phyloP scores from a whole-genome alignment of 2,113 vertebrate species.

The Thamnophis sirtalis region DNA sequence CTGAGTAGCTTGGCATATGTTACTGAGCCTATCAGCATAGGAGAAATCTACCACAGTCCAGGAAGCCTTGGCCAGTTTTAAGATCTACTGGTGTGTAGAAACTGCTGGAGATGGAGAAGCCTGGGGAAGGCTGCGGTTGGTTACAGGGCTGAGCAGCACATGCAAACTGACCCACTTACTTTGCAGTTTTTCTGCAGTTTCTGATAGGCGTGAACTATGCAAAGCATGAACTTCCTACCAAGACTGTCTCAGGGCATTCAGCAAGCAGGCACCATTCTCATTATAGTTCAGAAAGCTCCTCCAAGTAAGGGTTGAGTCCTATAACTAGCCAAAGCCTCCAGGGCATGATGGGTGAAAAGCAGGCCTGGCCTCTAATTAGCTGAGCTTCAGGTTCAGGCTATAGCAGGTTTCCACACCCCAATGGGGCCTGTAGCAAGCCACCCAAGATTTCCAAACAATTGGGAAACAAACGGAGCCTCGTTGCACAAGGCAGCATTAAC shows the following conservation, averaged over 20 bases:
- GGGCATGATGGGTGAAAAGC: not conserved
- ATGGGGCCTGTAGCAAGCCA: too few species aligned
- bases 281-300: not conserved
- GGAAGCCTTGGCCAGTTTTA: not conserved
- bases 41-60: not conserved
- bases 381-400: too few species aligned
- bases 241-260: not conserved
- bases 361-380: not conserved
- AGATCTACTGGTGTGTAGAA: not conserved
- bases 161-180: not conserved
- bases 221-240: not conserved
- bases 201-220: not conserved
- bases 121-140: not conserved
- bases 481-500: too few species aligned
- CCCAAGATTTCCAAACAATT: too few species aligned
- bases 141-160: not conserved
- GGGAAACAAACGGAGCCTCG: too few species aligned
- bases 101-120: not conserved
- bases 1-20: not conserved
- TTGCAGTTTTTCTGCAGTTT: not conserved
- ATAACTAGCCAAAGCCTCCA: not conserved
- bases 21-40: not conserved
- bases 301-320: not conserved
- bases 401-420: too few species aligned
- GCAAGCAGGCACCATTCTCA: not conserved